Base-by-base conservation (phyloP, 1,140 invertebrate genomes). In the Glomeris maerens region DNA sequence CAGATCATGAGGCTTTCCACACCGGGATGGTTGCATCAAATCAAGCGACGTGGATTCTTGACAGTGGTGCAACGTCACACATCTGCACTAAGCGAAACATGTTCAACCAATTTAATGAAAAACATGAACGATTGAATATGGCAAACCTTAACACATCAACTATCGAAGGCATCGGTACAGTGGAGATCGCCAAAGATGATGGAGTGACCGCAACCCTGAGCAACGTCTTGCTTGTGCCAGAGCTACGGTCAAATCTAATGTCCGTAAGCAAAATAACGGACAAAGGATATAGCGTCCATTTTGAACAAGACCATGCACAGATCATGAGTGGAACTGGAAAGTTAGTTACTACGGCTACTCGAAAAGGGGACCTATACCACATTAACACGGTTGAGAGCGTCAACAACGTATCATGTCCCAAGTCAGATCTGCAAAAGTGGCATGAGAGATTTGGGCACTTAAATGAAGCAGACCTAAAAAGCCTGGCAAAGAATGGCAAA, bases 231-330 rank as follows among this genome's bases (percentile, higher is more conserved):
- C 5, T 39, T 27, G 10, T 49, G 7, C 47, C 47, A 5, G 36
- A 49, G 14, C 25, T 39, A 39, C 4, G 47, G 27, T n/a, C 26
- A 14, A 49, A 49, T 41, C 47, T 49, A 23, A 3, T 49, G 27
- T 48, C 47, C 25, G 47, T 49, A 40, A n/a, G 22, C 10, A 49
- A 26, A 46, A 49, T 49, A 3, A 27, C 47, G 31, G 29, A 48
- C 29, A 49, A 41, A 7, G 27, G 7, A 3, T 22, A 49, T 42
- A 3, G 27, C 10, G 22, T 49, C 20, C 3, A 27, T 27, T 46
- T 46, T 25, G 13, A 25, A 3, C 14, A 46, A 10, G 4, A 31
- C 4, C 10, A 7, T 27, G 45, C 45, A 29, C 14, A 17, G 5
- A 20, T 29, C 26, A 29, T 46, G 45, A 27, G 29, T 29, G 4